Base-by-base conservation (phyloP, 2,113 vertebrate species). In the Columbina picui region DNA sequence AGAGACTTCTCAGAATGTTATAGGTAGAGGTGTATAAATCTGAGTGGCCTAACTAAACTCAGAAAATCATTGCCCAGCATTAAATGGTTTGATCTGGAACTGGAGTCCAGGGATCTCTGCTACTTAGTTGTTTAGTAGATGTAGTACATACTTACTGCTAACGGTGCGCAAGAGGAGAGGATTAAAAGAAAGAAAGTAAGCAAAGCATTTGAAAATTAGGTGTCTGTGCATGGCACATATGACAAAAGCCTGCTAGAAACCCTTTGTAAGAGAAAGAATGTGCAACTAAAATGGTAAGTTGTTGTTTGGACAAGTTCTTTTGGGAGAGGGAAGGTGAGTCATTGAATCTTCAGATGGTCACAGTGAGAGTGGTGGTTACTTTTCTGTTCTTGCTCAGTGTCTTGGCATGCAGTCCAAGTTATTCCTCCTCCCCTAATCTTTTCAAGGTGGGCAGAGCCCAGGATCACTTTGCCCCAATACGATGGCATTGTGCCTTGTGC, bases 211-310 rank as follows among this genome's bases (percentile, higher is more conserved):
- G 49, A n/a, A 79, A 87, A 64, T 71, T 77, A 32, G 34, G 32
- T 39, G 1, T 67, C 52, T 59, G 50, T 49, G 15, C 29, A 52
- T 0, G 3, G 47, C 15, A 67, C 16, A 6, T 32, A 38, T 0
- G 3, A 63, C 43, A 65, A 47, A 87, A 93, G 18, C 29, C 34
- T 75, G 11, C 34, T 64, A n/a, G 77, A 84, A 82, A 36, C 84
- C 52, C 49, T 78, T 75, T 11, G 7, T 79, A 38, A 43, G 39
- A 92, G 68, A 77, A 80, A 36, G 14, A 20, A 39, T 10, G 4
- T 30, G 10, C 49, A 53, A 17, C 63, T 91, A 39, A 74, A 85
- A 49, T n/a, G 18, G 8, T 64, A 14, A 60, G n/a, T 71, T 50
- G 21, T 45, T 56, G 14, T 82, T 82, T 17, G 30, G 23, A 25